phyloP scores from a whole-genome alignment of 1,140 invertebrate genomes.

The Cephus cinctus region DNA sequence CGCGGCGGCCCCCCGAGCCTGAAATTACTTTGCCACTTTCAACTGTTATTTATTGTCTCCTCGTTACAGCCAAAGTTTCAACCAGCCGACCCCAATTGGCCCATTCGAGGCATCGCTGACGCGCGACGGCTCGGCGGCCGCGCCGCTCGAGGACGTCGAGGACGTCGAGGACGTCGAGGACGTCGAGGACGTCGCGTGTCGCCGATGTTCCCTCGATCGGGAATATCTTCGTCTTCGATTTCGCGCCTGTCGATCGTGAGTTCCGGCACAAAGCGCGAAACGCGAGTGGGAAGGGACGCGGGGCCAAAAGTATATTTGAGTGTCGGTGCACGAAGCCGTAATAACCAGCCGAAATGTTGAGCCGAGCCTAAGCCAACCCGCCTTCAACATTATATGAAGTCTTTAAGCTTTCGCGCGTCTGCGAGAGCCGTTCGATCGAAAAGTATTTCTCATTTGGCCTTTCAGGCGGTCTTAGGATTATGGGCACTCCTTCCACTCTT shows the following conservation, averaged over 20 bases:
- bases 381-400: constrained; percentile 32
- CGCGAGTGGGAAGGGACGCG: too few species aligned
- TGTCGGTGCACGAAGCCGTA: background rate
- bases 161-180: too few species aligned
- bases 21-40: constrained; percentile 52
- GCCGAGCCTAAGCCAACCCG: background rate
- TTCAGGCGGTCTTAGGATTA: constrained; percentile 45
- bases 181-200: too few species aligned
- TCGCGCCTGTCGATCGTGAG: too few species aligned
- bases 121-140: too few species aligned
- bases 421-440: constrained; percentile 36
- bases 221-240: too few species aligned
- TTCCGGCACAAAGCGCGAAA: too few species aligned
- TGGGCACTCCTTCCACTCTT: too few species aligned
- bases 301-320: background rate
- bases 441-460: constrained; percentile 54
- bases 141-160: too few species aligned
- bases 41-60: constrained; percentile 47
- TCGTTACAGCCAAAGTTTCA: constrained; percentile 40
- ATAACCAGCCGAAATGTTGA: background rate
- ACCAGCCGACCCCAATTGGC: too few species aligned
- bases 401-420: constrained; percentile 29
- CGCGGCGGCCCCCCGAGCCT: constrained; percentile 32
- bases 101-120: constrained; percentile 15
- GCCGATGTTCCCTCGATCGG: too few species aligned